These are phyloP conservation scores for Charaxes varanes DNA, from an alignment of 1,140 invertebrate genomes.

Conservation along the genomic window DNA sequence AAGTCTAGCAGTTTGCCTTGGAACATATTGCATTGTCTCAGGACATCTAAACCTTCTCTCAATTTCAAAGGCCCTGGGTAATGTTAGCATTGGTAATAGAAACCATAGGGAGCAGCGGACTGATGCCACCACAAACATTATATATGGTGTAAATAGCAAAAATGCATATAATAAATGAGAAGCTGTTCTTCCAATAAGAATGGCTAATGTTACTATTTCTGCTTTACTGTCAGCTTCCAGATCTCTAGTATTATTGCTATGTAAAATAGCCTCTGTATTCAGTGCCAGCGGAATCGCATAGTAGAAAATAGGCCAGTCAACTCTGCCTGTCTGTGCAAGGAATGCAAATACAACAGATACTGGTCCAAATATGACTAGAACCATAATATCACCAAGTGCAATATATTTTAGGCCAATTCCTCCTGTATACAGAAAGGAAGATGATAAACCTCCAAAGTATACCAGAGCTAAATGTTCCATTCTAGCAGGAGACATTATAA, in stretches of 20 bases:
- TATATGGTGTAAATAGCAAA: conserved; percentile 93
- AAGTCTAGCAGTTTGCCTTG: conserved; percentile 90
- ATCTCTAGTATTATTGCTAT: conserved; percentile 95
- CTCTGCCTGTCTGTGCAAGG: conserved; percentile 90
- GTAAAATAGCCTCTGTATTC: conserved; percentile 95
- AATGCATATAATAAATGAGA: conserved; percentile 94
- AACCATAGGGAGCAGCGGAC: conserved; percentile 91
- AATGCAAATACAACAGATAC: conserved; percentile 96
- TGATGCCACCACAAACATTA: conserved; percentile 88
- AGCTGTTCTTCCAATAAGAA: conserved; percentile 91
- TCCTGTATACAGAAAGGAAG: conserved; percentile 94
- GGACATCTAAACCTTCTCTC: conserved; percentile 91
- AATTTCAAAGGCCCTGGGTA: conserved; percentile 90
- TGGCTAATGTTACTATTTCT: conserved; percentile 94
- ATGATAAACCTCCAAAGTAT: conserved; percentile 96
- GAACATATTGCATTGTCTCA: conserved; percentile 86
- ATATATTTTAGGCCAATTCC: conserved; percentile 97
- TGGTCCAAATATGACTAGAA: conserved; percentile 95
- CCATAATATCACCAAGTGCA: conserved; percentile 91
- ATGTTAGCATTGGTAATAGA: conserved; percentile 89
- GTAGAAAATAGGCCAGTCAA: conserved; percentile 90
- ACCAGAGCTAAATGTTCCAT: conserved; percentile 95
- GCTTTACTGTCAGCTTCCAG: conserved; percentile 88
- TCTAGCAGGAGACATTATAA: conserved; percentile 88
- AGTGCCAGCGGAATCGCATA: conserved; percentile 95